Evolutionary conservation across 2,797 vertebrate species (phyloP), one percentile per base, ranked within the genome.

Genomic region (Oreortyx pictus): DNA sequence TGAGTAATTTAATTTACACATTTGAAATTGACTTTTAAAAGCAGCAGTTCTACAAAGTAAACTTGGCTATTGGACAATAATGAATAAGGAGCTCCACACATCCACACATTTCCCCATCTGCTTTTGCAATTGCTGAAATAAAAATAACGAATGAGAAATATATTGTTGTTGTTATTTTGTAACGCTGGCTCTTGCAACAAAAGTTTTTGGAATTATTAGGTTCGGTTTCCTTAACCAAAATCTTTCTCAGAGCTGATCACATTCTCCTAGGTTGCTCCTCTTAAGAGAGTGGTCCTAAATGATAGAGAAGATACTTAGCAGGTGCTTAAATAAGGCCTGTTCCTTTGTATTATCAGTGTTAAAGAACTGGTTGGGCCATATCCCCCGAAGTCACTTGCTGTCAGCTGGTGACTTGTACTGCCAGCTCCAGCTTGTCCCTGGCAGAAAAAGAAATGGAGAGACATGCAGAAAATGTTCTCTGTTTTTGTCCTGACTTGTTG

Each of bases 21-120:
- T 84, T 91, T 91, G 43, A 90, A 88, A 88, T 13, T 92, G 12
- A 87, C 67, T 86, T 96, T 93, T 76, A 47, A 47, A 90, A 90
- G 85, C 74, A 93, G 61, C 82, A 56, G 19, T 74, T 89, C 84
- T 88, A 85, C 43, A 88, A 76, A 68, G 49, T 60, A 92, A 72
- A 76, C 52, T 95, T 97, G 84, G 82, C 86, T 97, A 89, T 96
- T 84, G 78, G 96, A 89, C 64, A 94, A 54, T 59, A 83, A 80
- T 89, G 77, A 95, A 92, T 71, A 88, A 95, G 95, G 73, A 72
- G 67, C 74, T 88, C n/a, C 73, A 95, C 86, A 80, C 14, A 23
- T 88, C n/a, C 73, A 95, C 86, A 80, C 14, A 23, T 94, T 95
- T 91, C 16, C 39, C 88, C 89, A 95, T 96, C 75, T 97, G 92